phyloP scores from a whole-genome alignment of 2,888 invertebrate species.

The Euplexia lucipara region DNA sequence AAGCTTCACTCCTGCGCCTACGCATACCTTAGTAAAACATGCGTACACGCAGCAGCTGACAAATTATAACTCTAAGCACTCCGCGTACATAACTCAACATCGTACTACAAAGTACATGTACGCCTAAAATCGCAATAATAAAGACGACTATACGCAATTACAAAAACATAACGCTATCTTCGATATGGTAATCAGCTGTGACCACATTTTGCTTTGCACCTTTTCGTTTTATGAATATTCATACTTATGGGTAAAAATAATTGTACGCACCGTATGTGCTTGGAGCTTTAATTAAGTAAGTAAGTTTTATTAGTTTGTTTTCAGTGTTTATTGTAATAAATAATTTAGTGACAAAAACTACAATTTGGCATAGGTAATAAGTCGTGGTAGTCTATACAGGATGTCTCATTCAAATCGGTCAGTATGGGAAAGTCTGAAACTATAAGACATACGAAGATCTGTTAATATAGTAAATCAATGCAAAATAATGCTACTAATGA shows the following conservation, averaged over 20 bases:
- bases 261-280: constrained; percentile 16
- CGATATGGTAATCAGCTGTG: constrained; percentile 52
- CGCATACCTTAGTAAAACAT: neutral
- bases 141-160: constrained; percentile 36
- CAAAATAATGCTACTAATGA: constrained; percentile 35
- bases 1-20: neutral
- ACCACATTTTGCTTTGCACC: constrained; percentile 60
- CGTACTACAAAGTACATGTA: constrained; percentile 8
- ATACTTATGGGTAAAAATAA: constrained; percentile 45
- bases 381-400: no score
- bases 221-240: constrained; percentile 61
- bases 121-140: constrained; percentile 50
- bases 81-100: constrained; percentile 2
- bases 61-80: constrained; percentile 7
- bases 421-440: no score
- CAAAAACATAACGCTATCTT: constrained; percentile 54
- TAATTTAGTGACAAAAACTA: neutral
- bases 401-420: no score
- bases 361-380: no score
- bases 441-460: no score
- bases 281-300: constrained; percentile 40
- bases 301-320: constrained; percentile 29
- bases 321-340: constrained; percentile 2
- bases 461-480: constrained; percentile 38
- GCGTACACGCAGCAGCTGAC: constrained; percentile 18